These are phyloP conservation scores for Dromiciops gliroides DNA, from an alignment of 2,113 vertebrate genomes.

Conservation along the genomic window DNA sequence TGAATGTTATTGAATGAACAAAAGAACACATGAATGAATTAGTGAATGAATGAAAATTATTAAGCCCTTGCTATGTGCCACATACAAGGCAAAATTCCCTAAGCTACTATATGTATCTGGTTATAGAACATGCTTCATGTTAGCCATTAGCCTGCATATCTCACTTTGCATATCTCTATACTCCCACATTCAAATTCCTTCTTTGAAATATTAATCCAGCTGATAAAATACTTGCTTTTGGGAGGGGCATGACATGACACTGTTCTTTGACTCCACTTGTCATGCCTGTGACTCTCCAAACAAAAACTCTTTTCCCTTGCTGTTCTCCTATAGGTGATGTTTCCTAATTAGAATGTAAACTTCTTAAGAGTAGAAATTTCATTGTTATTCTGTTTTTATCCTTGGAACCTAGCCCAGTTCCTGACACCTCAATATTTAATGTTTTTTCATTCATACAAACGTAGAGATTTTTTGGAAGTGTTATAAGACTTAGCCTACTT, in stretches of 20 bases:
- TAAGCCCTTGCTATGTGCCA: background rate
- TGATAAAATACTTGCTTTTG: background rate
- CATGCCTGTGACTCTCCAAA: background rate
- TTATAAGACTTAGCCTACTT: background rate
- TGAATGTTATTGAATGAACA: background rate
- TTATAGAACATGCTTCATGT: background rate
- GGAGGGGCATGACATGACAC: background rate
- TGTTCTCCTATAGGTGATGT: rapidly evolving
- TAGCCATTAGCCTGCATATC: background rate
- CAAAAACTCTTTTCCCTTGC: background rate
- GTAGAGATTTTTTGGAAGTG: background rate
- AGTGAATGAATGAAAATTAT: background rate
- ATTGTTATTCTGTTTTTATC: background rate
- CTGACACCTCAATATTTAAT: background rate
- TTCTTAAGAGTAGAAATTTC: background rate
- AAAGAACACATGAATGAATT: background rate
- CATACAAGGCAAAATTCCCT: background rate
- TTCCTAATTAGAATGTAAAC: background rate
- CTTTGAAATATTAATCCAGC: background rate
- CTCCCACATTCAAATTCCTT: background rate
- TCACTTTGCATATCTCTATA: background rate
- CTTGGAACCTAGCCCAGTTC: background rate
- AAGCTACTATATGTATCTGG: background rate
- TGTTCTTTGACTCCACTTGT: background rate
- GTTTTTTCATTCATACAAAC: background rate